These are phyloP conservation scores for Solenopsis invicta DNA, from an alignment of 1,140 invertebrate genomes.

Conservation along the genomic window DNA sequence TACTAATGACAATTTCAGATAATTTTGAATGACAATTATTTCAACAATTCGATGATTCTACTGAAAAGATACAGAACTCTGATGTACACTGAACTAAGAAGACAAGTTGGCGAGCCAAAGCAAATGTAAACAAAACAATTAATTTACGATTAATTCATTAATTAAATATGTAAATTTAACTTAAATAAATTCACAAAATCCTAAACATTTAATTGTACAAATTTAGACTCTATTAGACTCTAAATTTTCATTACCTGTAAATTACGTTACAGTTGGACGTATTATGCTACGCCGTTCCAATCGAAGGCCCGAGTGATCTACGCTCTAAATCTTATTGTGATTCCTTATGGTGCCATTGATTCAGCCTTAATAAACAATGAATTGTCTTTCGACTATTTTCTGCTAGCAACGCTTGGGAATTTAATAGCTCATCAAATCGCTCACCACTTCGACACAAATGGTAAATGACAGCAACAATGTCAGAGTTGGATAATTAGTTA, in stretches of 20 bases:
- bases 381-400: slow-evolving; percentile 69
- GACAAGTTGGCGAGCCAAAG: slow-evolving; percentile 57
- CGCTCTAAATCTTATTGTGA: slow-evolving; percentile 71
- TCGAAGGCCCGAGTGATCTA: slow-evolving; percentile 68
- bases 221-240: too few species aligned
- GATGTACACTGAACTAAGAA: slow-evolving; percentile 67
- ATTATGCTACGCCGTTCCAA: slow-evolving; percentile 76
- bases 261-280: slow-evolving; percentile 75
- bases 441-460: slow-evolving; percentile 78
- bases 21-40: slow-evolving; percentile 69
- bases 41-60: slow-evolving; percentile 73
- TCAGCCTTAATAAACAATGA: slow-evolving; percentile 61
- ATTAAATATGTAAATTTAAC: too few species aligned
- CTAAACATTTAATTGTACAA: neutral
- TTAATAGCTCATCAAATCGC: slow-evolving; percentile 78
- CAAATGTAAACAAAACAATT: slow-evolving; percentile 74
- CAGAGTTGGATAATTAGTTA: too few species aligned
- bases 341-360: slow-evolving; percentile 78
- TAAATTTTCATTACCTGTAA: neutral
- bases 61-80: slow-evolving; percentile 68
- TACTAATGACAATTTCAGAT: slow-evolving; percentile 61
- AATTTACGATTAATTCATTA: neutral
- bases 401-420: slow-evolving; percentile 74
- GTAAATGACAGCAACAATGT: slow-evolving; percentile 60
- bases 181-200: neutral